phyloP scores from a whole-genome alignment of 2,797 vertebrate species.

The Myotis findleyi region DNA sequence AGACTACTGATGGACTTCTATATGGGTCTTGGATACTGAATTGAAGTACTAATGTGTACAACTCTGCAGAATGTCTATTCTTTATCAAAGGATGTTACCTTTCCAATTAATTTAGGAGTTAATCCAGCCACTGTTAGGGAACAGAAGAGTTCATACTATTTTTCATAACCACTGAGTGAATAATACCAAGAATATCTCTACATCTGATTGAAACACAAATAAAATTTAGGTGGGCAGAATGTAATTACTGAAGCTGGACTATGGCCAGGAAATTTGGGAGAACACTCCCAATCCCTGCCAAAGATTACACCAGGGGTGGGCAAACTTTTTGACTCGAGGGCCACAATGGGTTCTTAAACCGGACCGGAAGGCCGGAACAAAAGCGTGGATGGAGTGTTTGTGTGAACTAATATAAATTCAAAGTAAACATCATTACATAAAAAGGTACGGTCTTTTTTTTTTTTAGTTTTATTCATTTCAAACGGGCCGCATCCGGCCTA shows the following conservation, averaged over 20 bases:
- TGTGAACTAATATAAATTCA: too few species aligned
- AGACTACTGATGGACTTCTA: conserved; percentile 33
- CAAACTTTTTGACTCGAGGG: too few species aligned
- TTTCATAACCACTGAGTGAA: conserved; percentile 38
- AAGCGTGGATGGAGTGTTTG: too few species aligned
- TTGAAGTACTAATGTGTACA: not conserved
- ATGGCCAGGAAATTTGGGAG: conserved; percentile 55
- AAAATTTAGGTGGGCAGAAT: conserved; percentile 65
- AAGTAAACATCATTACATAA: too few species aligned
- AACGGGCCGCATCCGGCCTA: too few species aligned
- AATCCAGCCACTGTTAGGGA: not conserved
- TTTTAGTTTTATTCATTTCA: too few species aligned
- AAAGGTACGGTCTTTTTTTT: too few species aligned
- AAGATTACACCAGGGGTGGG: not conserved
- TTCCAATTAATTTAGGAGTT: conserved; percentile 50
- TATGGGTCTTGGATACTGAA: not conserved
- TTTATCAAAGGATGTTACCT: conserved; percentile 32
- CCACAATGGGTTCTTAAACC: too few species aligned
- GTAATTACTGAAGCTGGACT: conserved; percentile 58
- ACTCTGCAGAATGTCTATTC: not conserved
- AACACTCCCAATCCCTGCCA: conserved; percentile 55
- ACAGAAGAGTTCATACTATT: conserved; percentile 48
- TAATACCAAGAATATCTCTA: conserved; percentile 40
- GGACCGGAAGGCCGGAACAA: too few species aligned
- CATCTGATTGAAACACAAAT: conserved; percentile 57